phyloP scores from a whole-genome alignment of 1,140 invertebrate genomes.

The Papilio aristodemus region DNA sequence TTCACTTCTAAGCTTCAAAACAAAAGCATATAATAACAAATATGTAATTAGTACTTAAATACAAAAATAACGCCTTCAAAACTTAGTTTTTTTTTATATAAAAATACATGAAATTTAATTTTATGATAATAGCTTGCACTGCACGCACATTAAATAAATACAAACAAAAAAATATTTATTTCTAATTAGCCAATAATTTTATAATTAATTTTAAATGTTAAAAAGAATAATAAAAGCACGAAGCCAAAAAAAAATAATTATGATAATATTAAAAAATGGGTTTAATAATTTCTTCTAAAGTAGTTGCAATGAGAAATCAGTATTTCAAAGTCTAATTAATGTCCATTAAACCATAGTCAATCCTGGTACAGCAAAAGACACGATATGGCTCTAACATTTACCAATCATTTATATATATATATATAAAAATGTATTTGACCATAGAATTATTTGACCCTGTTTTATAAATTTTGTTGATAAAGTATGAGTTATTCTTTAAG shows the following conservation, averaged over 20 bases:
- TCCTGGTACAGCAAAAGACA: too few relatives aligned
- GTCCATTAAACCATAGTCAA: background rate
- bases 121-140: background rate
- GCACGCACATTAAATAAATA: background rate
- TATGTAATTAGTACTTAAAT: background rate
- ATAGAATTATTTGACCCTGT: background rate
- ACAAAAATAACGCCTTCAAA: background rate
- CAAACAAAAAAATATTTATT: background rate
- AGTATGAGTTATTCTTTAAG: background rate
- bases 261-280: too few relatives aligned
- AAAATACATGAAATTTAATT: background rate
- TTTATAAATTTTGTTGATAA: background rate
- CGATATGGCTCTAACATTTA: too few relatives aligned
- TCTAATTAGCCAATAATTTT: background rate
- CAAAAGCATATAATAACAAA: slow-evolving; percentile 1
- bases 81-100: background rate
- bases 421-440: background rate
- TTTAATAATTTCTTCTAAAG: background rate
- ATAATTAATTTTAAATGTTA: background rate
- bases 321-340: background rate
- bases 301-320: background rate
- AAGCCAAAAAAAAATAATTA: too few relatives aligned
- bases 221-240: too few relatives aligned
- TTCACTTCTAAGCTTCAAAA: slow-evolving; percentile 24
- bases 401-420: background rate